Evolutionary conservation across 2,797 vertebrate species (phyloP), one percentile per base, ranked within the genome.

Genomic region (Gallinago nigripennis): DNA sequence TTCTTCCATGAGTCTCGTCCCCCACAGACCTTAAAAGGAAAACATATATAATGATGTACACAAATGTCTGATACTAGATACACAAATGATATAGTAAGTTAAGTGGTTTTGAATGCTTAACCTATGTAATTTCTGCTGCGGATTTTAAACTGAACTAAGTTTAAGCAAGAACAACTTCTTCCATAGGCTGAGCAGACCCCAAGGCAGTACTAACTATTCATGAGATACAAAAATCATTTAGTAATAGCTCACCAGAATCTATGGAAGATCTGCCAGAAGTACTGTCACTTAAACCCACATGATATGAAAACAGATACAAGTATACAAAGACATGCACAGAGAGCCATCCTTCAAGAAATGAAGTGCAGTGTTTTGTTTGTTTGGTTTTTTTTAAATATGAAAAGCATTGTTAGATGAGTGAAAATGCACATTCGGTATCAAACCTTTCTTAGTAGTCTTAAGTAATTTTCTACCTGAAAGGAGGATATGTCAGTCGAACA

Each of bases 1-100:
- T 95, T 99, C 99, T 94, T 99, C 99, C 98, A 99, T 99, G 86
- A 99, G 97, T 77, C 99, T 98, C 45, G 99, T 99, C 41, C 99
- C 99, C 99, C 99, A 99, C 79, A 99, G 96, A 96, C 99, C 99
- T 99, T 95, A 50, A 87, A 95, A 94, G 53, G 43, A 88, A 88
- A 50, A 46, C 8, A 78, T 3, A 68, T 3, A 17, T 14, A 84
- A 72, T 28, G 15, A 88, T 35, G 11, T 19, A 57, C 24, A 76
- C 37, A 77, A 73, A 37, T 24, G 37, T 13, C 56, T 69, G 33
- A 43, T 27, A 64, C 14, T 15, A 54, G 43, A 39, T 18, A 53
- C 21, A 37, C 9, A 53, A 76, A 15, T 11, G 9, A n/a, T 31
- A 33, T 23, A 31, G 5, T 7, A 57, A 2, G 14, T 4, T 4